A percentile compares a stretch with the other conserved stretches of the same genome.
Evolutionary conservation across 2,888 invertebrate genomes (phyloP).

Genomic region (Apantesis nais): DNA sequence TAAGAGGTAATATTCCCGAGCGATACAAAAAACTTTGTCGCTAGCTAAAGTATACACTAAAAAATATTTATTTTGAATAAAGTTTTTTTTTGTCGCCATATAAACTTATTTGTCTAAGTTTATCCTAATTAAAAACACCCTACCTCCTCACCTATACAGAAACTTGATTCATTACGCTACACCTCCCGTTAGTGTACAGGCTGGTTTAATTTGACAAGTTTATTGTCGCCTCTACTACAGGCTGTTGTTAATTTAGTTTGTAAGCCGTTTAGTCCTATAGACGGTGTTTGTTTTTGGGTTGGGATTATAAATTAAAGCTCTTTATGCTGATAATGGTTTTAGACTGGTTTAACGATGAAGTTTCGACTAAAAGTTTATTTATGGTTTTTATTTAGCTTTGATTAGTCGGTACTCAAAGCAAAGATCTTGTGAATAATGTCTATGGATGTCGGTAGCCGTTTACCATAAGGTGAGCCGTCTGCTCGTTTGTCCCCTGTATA

Average conservation of each 20-base stretch:
- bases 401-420: not conserved
- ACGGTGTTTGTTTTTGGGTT: conserved; percentile 6
- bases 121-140: not conserved
- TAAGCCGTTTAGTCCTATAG: conserved; percentile 6
- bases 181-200: conserved; percentile 15
- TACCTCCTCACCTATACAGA: conserved; percentile 12
- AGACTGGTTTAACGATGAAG: conserved; percentile 1
- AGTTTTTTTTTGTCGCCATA: not conserved
- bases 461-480: not conserved
- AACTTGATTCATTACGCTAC: conserved; percentile 20
- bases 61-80: not conserved
- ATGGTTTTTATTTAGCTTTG: not conserved
- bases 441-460: not conserved
- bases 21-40: no score
- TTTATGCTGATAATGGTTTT: conserved; percentile 7
- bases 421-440: not conserved
- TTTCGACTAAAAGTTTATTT: not conserved
- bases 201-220: conserved; percentile 30
- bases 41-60: no score
- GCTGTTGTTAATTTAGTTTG: conserved; percentile 17
- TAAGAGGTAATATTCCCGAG: no score
- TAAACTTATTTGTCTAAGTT: not conserved
- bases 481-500: not conserved
- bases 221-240: conserved; percentile 20
- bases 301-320: not conserved